These are phyloP conservation scores for Bruchidius siliquastri DNA, from an alignment of 2,888 invertebrate genomes.

Conservation along the genomic window DNA sequence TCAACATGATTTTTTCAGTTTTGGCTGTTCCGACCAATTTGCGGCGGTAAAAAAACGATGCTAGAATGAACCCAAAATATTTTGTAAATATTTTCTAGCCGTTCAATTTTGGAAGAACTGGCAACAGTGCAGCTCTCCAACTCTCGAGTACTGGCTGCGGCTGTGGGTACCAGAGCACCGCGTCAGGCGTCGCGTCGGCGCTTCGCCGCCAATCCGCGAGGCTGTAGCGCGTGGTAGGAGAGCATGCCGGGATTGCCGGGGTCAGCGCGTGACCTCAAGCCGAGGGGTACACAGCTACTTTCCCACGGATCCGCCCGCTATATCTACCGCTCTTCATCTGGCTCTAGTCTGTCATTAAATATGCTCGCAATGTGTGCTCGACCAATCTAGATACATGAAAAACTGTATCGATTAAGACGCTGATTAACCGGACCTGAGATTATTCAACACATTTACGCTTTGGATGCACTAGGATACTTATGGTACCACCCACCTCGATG, in stretches of 20 bases:
- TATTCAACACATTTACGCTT: background rate
- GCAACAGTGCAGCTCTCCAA: too few species aligned
- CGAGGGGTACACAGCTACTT: slow-evolving; percentile 51
- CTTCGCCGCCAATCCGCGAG: background rate
- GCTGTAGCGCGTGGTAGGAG: background rate
- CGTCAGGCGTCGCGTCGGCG: slow-evolving; percentile 25
- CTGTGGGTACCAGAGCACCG: background rate
- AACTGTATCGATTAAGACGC: slow-evolving; percentile 41
- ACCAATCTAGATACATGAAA: slow-evolving; percentile 41
- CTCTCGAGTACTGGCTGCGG: background rate
- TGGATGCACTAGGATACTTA: background rate
- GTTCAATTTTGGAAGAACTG: too few species aligned
- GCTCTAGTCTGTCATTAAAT: slow-evolving; percentile 49
- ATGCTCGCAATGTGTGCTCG: slow-evolving; percentile 47
- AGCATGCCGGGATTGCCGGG: slow-evolving; percentile 14
- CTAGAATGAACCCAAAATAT: too few species aligned
- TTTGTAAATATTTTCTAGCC: too few species aligned
- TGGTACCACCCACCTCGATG: background rate
- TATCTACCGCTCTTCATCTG: slow-evolving; percentile 50
- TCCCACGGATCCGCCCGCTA: slow-evolving; percentile 51
- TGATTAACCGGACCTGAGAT: slow-evolving; percentile 23
- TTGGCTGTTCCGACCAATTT: too few species aligned
- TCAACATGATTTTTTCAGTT: too few species aligned
- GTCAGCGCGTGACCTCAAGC: slow-evolving; percentile 50
- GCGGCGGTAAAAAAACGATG: too few species aligned